phyloP scores from a whole-genome alignment of 35 echinoderm and acorn worm genomes.

The Amphiura filiformis region DNA sequence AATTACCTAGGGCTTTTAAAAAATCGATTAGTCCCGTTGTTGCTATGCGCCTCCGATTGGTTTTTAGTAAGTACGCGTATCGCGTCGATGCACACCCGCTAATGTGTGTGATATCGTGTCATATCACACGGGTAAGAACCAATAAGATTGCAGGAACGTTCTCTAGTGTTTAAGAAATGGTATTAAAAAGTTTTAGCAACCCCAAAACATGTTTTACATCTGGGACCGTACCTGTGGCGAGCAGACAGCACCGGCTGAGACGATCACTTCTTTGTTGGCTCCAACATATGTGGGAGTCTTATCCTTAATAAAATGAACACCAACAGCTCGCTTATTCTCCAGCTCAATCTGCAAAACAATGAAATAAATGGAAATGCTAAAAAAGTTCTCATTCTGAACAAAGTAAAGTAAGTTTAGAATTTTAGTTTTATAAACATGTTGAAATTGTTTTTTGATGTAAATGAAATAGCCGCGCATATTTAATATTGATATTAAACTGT shows the following conservation, averaged over 20 bases:
- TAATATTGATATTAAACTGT: too few species aligned
- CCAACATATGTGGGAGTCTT: neutral
- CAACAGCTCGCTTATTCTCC: neutral
- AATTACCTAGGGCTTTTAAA: neutral
- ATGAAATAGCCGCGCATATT: too few species aligned
- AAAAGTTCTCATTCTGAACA: neutral
- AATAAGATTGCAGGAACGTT: too few species aligned
- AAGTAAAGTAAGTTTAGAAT: neutral
- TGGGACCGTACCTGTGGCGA: constrained; percentile 18
- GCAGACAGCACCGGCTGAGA: constrained; percentile 17
- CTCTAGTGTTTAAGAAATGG: neutral
- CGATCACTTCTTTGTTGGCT: constrained; percentile 13
- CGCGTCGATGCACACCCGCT: too few species aligned
- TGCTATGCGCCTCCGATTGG: too few species aligned
- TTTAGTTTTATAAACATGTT: too few species aligned
- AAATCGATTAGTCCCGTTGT: neutral
- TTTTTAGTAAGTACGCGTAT: too few species aligned
- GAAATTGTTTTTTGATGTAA: too few species aligned
- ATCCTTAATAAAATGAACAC: neutral
- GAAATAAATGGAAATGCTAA: neutral
- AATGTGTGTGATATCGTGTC: too few species aligned
- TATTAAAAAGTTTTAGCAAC: neutral
- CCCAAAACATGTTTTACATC: neutral
- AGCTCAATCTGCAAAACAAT: neutral
- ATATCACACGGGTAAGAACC: too few species aligned